Evolutionary conservation across 2,113 vertebrate species (phyloP), one percentile per base, ranked within the genome.

Genomic region (Lepisosteus osseus): DNA sequence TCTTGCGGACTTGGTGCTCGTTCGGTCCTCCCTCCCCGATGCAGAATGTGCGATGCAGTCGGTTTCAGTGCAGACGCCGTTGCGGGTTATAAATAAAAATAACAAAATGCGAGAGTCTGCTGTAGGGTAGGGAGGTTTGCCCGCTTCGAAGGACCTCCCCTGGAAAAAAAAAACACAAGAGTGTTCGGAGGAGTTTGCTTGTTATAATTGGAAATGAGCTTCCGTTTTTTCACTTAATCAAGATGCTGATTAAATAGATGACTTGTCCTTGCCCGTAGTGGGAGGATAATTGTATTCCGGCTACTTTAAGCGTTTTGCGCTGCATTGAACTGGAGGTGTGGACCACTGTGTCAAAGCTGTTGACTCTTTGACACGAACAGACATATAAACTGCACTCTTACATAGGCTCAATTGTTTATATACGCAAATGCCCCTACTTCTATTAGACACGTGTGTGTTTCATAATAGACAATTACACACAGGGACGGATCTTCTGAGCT

Each of bases 21-120:
- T 66, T 70, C 67, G 78, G 75, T 44, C 59, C 74, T 76, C 73
- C 79, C 73, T 84, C 74, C 29, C 29, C 29, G 29, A 29, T 29
- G 47, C 47, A 51, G 47, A 84, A 76, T 79, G 81, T 79, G 82
- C 77, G 85, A 72, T 86, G 88, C 85, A 80, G 85, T 55, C 82
- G 81, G 78, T 42, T 67, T 72, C 42, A 29, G 64, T 66, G n/a
- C 41, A 51, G 80, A 86, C 86, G 83, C 84, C 84, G 80, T 61
- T 78, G 79, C 11, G 66, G 66, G 80, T 79, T 85, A 86, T 88
- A 88, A 90, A 92, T 87, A 89, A 81, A 80, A 82, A 80, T 79
- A 74, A 54, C 72, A 43, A 47, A 41, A 43, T 61, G 42, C 41
- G 79, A 65, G 51, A 69, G 72, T 67, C 47, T 51, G 47, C 47